Evolutionary conservation across 2,888 invertebrate species (phyloP), one percentile per base, ranked within the genome.

Genomic region (Andricus curvator): DNA sequence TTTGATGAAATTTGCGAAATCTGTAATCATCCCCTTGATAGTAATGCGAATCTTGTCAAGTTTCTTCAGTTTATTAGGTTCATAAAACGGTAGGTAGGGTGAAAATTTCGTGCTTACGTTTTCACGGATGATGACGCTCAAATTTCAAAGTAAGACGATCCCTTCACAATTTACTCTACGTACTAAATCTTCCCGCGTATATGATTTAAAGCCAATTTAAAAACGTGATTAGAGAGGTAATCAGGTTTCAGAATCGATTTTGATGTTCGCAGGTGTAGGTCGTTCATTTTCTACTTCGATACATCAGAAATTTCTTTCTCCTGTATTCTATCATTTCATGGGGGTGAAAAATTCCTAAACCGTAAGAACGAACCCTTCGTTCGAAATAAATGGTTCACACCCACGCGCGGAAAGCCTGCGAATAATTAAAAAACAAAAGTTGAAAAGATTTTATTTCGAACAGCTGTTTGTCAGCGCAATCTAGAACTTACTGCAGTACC

Each of bases 141-240:
- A 20, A 74, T 74, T 74, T 74, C 70, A 29, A 29, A 29, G 48
- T 20, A 51, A 51, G 20, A 51, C n/a, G 56, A 74, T 51, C 29
- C 48, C 29, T 60, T n/a, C 20, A 74, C 51, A 56, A 51, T 56
- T 33, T 48, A 74, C 51, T 51, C 29, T 29, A 20, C 20, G 51
- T 56, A 56, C 20, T 56, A 33, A 74, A 74, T 74, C 56, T n/a
- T 56, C n/a, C 33, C 22, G 33, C n/a, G 22, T 37, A 56, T 37
- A 33, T 74, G 51, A 74, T 74, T 56, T 74, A 33, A 8, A 74
- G 56, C 56, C 74, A 74, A 74, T 74, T 74, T 74, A 74, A 74
- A 60, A 33, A n/a, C n/a, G 15, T 56, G n/a, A 51, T 70, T 25
- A 74, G 33, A 33, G 4, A 51, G 20, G 51, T 74, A 33, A 11